phyloP scores from a whole-genome alignment of 2,797 vertebrate genomes.

The Phrynocephalus vlangalii region DNA sequence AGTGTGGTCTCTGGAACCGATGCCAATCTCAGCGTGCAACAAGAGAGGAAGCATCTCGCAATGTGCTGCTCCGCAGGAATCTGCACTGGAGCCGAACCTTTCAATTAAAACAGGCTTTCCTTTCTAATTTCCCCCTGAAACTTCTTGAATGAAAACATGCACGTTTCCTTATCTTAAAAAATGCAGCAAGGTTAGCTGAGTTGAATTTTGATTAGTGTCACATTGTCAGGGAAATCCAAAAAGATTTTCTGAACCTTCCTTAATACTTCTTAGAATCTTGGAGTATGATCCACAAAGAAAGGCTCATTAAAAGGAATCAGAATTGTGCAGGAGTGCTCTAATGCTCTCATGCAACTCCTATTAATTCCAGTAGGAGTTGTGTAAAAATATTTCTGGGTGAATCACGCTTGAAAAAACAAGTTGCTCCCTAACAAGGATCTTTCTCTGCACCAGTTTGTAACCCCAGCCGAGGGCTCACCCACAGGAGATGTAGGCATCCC shows the following conservation, averaged over 20 bases:
- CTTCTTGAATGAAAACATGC: background rate
- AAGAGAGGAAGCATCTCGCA: background rate
- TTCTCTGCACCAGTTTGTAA: too few relatives aligned
- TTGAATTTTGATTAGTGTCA: constrained; percentile 19
- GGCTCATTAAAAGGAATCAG: background rate
- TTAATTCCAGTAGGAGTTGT: background rate
- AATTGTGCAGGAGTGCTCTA: background rate
- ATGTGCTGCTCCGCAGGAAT: background rate
- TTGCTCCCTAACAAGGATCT: too few relatives aligned
- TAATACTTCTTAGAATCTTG: background rate
- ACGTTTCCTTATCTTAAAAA: constrained; percentile 26
- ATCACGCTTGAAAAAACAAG: background rate
- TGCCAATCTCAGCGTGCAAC: constrained; percentile 2
- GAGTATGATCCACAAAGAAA: background rate
- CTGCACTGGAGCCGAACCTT: constrained; percentile 30
- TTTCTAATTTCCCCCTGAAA: background rate
- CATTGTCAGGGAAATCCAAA: background rate
- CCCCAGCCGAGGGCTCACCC: too few relatives aligned
- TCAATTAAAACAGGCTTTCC: constrained; percentile 33
- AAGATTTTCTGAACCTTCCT: background rate
- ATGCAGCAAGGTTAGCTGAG: constrained; percentile 17
- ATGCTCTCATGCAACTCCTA: background rate
- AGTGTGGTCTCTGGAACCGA: background rate
- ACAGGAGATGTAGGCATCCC: too few relatives aligned
- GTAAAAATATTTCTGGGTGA: background rate